phyloP scores from a whole-genome alignment of 2,113 vertebrate species.

The Nesoenas mayeri region DNA sequence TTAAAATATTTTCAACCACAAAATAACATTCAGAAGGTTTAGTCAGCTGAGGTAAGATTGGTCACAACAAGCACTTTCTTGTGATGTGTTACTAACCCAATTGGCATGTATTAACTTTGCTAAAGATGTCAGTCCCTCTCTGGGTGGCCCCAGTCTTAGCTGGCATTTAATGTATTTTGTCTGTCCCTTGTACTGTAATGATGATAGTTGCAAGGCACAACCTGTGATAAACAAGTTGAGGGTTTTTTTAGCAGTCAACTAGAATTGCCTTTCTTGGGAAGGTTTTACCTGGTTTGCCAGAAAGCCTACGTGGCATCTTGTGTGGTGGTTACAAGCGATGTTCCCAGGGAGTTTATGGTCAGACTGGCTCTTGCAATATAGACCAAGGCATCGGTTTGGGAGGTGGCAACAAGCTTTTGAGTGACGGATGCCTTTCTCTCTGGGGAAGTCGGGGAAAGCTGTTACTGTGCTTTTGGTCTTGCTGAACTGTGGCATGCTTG shows the following conservation, averaged over 20 bases:
- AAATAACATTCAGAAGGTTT: background rate
- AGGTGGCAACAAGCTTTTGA: constrained; percentile 41
- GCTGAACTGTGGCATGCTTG: background rate
- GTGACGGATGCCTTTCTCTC: constrained; percentile 5
- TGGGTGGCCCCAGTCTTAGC: background rate
- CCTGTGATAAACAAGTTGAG: background rate
- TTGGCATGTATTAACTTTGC: constrained; percentile 12
- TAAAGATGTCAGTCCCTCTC: background rate
- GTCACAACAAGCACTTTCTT: background rate
- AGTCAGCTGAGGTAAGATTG: background rate
- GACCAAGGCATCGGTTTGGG: background rate
- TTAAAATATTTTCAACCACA: background rate
- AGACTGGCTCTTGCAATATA: background rate
- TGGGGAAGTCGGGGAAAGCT: background rate
- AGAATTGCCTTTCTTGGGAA: background rate
- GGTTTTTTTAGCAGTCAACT: background rate
- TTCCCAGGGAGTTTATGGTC: background rate
- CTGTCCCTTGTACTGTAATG: background rate
- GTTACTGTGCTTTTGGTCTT: background rate
- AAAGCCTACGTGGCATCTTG: background rate
- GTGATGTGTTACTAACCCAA: background rate
- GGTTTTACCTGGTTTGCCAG: background rate
- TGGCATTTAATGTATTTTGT: background rate
- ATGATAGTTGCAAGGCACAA: accelerated
- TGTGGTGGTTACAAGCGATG: background rate